Evolutionary conservation across 2,888 invertebrate species (phyloP).

Genomic region (Drosophila neonasuta): DNA sequence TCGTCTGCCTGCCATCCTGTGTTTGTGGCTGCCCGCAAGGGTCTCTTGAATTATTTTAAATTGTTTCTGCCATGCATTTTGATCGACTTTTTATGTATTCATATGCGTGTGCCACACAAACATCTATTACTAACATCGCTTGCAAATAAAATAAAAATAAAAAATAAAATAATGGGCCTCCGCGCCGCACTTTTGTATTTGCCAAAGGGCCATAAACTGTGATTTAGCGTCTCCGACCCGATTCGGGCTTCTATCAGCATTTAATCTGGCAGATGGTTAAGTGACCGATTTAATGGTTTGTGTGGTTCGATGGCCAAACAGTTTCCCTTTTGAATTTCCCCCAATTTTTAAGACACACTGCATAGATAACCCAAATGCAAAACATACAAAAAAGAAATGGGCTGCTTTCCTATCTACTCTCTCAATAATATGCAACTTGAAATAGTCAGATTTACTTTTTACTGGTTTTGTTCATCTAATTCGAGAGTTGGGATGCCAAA

Average conservation of each 20-base stretch:
- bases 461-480: neutral
- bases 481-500: slow-evolving; percentile 6
- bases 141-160: slow-evolving; percentile 33
- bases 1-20: slow-evolving; percentile 24
- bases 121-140: slow-evolving; percentile 31
- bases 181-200: slow-evolving; percentile 31
- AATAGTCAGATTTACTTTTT: neutral
- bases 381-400: neutral
- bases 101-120: slow-evolving; percentile 46
- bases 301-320: slow-evolving; percentile 36
- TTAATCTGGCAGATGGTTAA: slow-evolving; percentile 50
- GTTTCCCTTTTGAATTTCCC: slow-evolving; percentile 13
- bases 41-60: slow-evolving; percentile 75
- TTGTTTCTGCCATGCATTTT: slow-evolving; percentile 62
- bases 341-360: neutral
- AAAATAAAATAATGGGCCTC: slow-evolving; percentile 46
- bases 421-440: neutral
- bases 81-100: slow-evolving; percentile 57
- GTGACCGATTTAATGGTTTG: slow-evolving; percentile 48
- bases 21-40: slow-evolving; percentile 62
- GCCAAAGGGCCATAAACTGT: slow-evolving; percentile 55
- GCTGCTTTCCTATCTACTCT: neutral
- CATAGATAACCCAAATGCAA: neutral
- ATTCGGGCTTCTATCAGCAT: slow-evolving; percentile 44
- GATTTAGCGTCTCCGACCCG: slow-evolving; percentile 46